Evolutionary conservation across 2,888 invertebrate species (phyloP), one percentile per base, ranked within the genome.

Genomic region (Microplitis deprimator): DNA sequence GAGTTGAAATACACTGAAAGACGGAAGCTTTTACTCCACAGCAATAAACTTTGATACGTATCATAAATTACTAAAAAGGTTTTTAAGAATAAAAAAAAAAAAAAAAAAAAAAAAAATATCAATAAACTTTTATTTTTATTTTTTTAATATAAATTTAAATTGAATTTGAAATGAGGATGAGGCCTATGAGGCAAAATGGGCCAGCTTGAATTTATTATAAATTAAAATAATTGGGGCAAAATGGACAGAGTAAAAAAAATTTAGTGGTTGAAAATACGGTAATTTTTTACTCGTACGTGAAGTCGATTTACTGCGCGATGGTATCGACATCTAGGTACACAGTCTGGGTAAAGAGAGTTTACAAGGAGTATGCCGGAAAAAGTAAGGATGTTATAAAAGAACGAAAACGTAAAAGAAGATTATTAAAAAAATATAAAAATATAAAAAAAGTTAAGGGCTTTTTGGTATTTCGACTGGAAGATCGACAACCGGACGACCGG

Each of bases 391-490:
- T 64, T 10, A 10, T n/a, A 17, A 41, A 41, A 68, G 8, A 40
- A 29, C 3, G 13, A 68, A 68, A 40, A 41, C 10, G 5, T 68
- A 17, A 5, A 68, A 29, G 4, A 29, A 29, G 29, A 29, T 4
- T 29, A 29, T 29, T 29, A 29, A 29, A n/a, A 68, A 68, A 16
- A 10, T 68, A 29, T 68, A 62, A 62, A 6, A 62, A 17, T 17
- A 29, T 29, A 17, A 62, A 17, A n/a, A 16, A 20, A 62, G 7
- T 6, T 20, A 62, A 62, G 16, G 62, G 62, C 62, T 62, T 62
- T 62, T 62, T 62, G 62, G 62, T 62, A n/a, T n/a, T 13, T 62
- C 62, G 62, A 62, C 62, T 62, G 62, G 20, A 62, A 62, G 62
- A 62, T 62, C 62, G 62, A 62, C 62, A 62, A 20, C 20, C 20